Evolutionary conservation across 2,113 vertebrate species (phyloP), one percentile per base, ranked within the genome.

Genomic region (Mirounga angustirostris): DNA sequence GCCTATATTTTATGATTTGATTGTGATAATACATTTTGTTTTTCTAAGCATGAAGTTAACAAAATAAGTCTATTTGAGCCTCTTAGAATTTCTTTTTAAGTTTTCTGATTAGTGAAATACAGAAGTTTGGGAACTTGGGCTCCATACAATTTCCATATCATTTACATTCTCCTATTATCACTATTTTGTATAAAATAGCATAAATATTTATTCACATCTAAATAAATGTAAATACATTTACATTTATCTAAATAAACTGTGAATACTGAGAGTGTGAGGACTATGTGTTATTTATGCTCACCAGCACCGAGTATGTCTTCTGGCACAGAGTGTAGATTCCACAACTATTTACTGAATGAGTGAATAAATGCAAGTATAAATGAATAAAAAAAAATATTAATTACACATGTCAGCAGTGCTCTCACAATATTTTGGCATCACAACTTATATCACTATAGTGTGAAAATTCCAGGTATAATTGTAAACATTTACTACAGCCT

Each of bases 201-300:
- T 56, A 83, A 91, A 82, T 94, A 86, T 65, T 84, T 97, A 52
- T 82, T 84, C 94, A 76, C 24, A 93, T 69, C 61, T 63, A 78
- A 78, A 50, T 78, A 78, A 78, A 78, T 78, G 15, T 50, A 78
- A 50, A 78, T 5, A 78, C 3, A 18, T 78, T 78, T 78, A 78
- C 7, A 50, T 78, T 78, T 50, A 50, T 84, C 16, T 22, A 93
- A 95, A 88, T 76, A 84, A 94, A 50, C 24, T 67, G 22, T 59
- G 40, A 59, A 63, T 90, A 95, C 90, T 13, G 43, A 63, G 91
- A 74, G 14, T 73, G 7, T 5, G 40, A 59, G 81, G 15, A 93
- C 11, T 69, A 18, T 67, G 67, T 28, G 58, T 33, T 84, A 71
- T 50, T 94, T 63, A 84, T n/a, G 18, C 65, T 89, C 43, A 96